These are phyloP conservation scores for Phragmatobia fuliginosa DNA, from an alignment of 2,888 invertebrate species.

Conservation along the genomic window DNA sequence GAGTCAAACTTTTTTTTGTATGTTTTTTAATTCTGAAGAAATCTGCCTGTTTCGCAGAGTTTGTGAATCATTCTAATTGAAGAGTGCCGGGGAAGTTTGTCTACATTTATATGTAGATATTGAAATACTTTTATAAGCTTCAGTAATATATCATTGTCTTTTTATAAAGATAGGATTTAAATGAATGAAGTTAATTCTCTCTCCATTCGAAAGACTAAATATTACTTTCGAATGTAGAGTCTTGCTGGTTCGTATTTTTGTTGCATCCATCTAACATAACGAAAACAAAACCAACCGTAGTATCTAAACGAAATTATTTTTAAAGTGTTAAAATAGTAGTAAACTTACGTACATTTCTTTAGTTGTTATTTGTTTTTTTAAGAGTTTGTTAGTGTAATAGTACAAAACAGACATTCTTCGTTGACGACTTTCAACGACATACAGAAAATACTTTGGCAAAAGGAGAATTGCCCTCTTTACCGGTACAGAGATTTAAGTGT, in stretches of 20 bases:
- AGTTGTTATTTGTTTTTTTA: background rate
- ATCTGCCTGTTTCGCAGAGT: slow-evolving; percentile 18
- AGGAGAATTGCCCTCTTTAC: no score
- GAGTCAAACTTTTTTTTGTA: slow-evolving; percentile 31
- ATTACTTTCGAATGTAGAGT: background rate
- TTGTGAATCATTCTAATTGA: slow-evolving; percentile 25
- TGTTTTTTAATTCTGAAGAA: slow-evolving; percentile 30
- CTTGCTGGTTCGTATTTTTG: background rate
- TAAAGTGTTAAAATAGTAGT: no score
- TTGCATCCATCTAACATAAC: background rate
- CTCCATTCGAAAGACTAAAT: no score
- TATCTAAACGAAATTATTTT: no score
- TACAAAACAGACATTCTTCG: no score
- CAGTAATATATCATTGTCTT: background rate
- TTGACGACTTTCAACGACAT: no score
- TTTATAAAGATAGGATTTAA: background rate
- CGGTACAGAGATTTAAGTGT: no score
- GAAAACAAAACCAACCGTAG: no score
- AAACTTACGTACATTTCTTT: background rate
- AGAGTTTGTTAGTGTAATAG: no score
- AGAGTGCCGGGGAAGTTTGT: slow-evolving; percentile 11
- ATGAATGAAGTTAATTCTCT: no score
- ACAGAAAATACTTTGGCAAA: no score
- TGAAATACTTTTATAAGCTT: slow-evolving; percentile 1
- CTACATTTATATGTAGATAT: slow-evolving; percentile 9